Conservation (phyloP, 2,113 vertebrate species). For the Carettochelys insculpta region DNA sequence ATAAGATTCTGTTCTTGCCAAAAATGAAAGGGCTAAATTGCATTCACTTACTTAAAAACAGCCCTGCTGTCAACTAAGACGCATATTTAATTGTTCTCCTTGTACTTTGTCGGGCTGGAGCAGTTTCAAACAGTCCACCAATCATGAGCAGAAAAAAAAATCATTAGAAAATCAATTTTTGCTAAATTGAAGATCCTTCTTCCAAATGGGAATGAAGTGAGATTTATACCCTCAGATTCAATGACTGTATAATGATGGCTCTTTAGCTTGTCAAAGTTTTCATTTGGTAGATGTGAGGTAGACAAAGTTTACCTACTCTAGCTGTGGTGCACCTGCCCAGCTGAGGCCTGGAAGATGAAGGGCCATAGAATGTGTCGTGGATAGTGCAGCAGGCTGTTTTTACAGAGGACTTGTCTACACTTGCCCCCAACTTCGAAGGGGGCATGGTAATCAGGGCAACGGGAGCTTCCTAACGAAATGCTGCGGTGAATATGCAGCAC, state of each 20-base stretch:
- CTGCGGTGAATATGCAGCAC: too few species aligned
- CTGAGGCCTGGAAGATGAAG: not conserved
- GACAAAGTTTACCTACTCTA: not conserved
- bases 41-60: slow-evolving; percentile 51
- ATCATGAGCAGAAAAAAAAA: slow-evolving; percentile 60
- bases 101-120: slow-evolving; percentile 53
- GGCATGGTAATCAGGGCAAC: too few species aligned
- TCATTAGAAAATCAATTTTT: slow-evolving; percentile 81
- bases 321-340: not conserved
- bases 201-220: slow-evolving; percentile 68
- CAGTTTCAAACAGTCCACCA: slow-evolving; percentile 66
- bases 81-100: slow-evolving; percentile 63
- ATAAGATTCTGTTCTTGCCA: slow-evolving; percentile 12
- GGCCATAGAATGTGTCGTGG: fast-evolving
- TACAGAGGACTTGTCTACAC: too few species aligned
- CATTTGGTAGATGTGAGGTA: not conserved
- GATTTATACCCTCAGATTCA: slow-evolving; percentile 67
- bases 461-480: too few species aligned
- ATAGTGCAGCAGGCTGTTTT: not conserved
- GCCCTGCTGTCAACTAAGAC: slow-evolving; percentile 30
- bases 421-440: too few species aligned
- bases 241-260: slow-evolving; percentile 31
- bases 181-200: slow-evolving; percentile 79
- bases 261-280: slow-evolving; percentile 47
- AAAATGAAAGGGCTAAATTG: slow-evolving; percentile 50